Conservation (phyloP, 2,797 vertebrate species). For the Artibeus lituratus region DNA sequence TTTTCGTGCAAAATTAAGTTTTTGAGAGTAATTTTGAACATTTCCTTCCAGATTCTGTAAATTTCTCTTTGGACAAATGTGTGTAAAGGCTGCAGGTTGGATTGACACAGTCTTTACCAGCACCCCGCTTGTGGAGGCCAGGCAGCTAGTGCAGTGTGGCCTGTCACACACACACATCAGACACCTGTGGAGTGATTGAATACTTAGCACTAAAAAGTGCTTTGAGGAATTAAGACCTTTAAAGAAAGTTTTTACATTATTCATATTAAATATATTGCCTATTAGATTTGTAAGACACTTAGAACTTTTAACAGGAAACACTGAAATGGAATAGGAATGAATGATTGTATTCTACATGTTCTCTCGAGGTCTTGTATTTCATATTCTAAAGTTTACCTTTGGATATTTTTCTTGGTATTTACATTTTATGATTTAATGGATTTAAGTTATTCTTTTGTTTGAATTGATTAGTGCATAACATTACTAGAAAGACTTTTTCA, state of each 20-base stretch:
- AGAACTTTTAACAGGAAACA: neutral
- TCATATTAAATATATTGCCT: accelerated
- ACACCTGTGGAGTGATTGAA: neutral
- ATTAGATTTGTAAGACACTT: neutral
- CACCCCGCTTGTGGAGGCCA: too few species aligned
- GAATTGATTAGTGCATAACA: neutral
- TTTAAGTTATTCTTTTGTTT: neutral
- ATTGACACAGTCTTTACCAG: neutral
- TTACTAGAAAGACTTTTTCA: neutral
- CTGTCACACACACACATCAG: neutral
- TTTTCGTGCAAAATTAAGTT: neutral
- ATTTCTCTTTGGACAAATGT: neutral
- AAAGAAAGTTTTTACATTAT: neutral
- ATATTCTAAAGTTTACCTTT: neutral
- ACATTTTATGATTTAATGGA: neutral
- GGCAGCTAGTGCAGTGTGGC: neutral
- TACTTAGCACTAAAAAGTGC: neutral
- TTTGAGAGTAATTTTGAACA: neutral
- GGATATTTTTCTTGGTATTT: neutral
- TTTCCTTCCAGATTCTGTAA: neutral
- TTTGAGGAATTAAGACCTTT: neutral
- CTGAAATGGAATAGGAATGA: neutral
- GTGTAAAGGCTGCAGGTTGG: neutral
- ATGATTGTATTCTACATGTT: accelerated
- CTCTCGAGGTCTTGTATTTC: neutral